Conservation (phyloP, 2,113 vertebrate genomes). For the Onychorhynchus coronatus region DNA sequence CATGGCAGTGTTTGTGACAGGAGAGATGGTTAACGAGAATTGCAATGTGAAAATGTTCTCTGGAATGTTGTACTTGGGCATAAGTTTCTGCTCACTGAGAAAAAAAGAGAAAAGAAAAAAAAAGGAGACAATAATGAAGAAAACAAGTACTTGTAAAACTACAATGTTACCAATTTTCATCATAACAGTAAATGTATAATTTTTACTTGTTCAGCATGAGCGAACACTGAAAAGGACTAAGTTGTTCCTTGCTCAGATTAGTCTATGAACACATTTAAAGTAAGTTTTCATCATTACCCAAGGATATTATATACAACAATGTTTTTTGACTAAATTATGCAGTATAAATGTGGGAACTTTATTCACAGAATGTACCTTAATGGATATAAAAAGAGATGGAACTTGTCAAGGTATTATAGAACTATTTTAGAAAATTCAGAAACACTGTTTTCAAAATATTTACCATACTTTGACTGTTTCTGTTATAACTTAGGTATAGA, state of each 20-base stretch:
- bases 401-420: background rate
- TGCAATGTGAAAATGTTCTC: background rate
- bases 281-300: slow-evolving; percentile 19
- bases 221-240: background rate
- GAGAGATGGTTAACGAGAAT: background rate
- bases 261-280: background rate
- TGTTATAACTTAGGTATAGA: background rate
- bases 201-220: background rate
- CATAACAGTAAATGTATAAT: slow-evolving; percentile 14
- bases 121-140: background rate
- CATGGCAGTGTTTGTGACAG: background rate
- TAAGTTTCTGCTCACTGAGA: background rate
- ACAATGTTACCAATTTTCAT: background rate
- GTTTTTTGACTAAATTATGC: slow-evolving; percentile 17
- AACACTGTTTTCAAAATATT: background rate
- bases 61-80: background rate
- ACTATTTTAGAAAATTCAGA: background rate
- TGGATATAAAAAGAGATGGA: background rate
- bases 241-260: background rate
- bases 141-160: background rate
- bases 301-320: background rate
- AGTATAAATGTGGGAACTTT: background rate
- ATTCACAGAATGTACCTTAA: background rate
- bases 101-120: background rate
- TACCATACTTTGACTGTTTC: background rate